Evolutionary conservation across 1,140 invertebrate species (phyloP).

Genomic region (Drosophila burlai): DNA sequence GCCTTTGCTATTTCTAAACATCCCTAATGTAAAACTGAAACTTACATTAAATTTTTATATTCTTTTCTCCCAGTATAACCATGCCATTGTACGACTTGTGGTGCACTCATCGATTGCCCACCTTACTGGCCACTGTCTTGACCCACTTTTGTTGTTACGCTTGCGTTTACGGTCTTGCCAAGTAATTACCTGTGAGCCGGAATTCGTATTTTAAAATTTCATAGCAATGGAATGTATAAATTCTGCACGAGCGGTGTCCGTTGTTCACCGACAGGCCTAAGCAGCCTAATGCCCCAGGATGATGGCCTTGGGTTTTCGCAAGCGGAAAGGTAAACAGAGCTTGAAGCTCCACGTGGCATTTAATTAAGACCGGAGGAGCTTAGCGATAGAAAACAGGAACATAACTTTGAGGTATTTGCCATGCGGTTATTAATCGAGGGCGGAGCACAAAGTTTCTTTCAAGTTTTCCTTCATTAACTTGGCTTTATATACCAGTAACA

Average conservation of each 20-base stretch:
- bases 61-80: slow-evolving; percentile 16
- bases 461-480: slow-evolving; percentile 10
- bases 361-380: slow-evolving; percentile 15
- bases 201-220: slow-evolving; percentile 34
- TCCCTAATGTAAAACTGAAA: neutral
- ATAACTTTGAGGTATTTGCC: neutral
- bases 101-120: slow-evolving; percentile 56
- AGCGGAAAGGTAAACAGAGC: slow-evolving; percentile 18
- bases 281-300: slow-evolving; percentile 23
- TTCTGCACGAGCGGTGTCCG: slow-evolving; percentile 12
- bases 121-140: slow-evolving; percentile 52
- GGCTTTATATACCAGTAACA: neutral
- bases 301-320: slow-evolving; percentile 5
- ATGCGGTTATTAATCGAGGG: slow-evolving; percentile 15
- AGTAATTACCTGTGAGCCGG: slow-evolving; percentile 40
- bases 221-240: slow-evolving; percentile 30
- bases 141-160: slow-evolving; percentile 54
- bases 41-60: neutral
- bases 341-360: slow-evolving; percentile 20
- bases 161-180: slow-evolving; percentile 36
- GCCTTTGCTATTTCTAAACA: too few species aligned
- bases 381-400: neutral
- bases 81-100: slow-evolving; percentile 53
- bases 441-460: neutral
- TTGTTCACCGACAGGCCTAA: neutral